Conservation (phyloP, 2,888 invertebrate genomes). For the Amitus sp. region DNA sequence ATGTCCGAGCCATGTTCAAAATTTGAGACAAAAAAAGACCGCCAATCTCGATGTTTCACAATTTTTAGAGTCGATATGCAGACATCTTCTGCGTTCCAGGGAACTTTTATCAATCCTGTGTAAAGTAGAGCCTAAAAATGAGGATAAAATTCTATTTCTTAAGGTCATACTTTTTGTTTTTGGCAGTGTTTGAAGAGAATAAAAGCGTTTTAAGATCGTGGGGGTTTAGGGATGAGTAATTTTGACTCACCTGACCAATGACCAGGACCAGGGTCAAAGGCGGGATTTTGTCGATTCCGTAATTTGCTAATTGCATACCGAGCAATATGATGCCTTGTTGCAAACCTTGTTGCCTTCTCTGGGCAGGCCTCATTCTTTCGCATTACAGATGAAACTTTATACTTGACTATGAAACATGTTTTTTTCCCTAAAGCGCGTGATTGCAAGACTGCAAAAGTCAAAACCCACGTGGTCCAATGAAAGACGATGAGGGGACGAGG, state of each 20-base stretch:
- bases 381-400: no score
- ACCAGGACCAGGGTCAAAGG: constrained; percentile 68
- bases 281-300: constrained; percentile 68
- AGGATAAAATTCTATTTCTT: not conserved
- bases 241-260: constrained; percentile 60
- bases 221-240: no score
- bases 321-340: constrained; percentile 58
- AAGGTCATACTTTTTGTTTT: no score
- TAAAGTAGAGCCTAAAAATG: constrained; percentile 66
- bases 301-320: constrained; percentile 57
- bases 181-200: no score
- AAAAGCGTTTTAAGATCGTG: no score
- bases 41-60: constrained; percentile 64
- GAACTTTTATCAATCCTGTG: constrained; percentile 66
- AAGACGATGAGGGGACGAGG: no score
- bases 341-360: constrained; percentile 56
- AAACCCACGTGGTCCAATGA: no score
- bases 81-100: constrained; percentile 67
- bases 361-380: constrained; percentile 50
- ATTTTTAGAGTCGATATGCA: constrained; percentile 69
- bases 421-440: no score
- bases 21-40: constrained; percentile 67
- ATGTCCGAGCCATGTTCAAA: constrained; percentile 73
- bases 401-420: no score
- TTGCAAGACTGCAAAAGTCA: no score